Percentiles rank a stretch among this genome's conserved stretches.
Conservation (phyloP, 2,113 vertebrate genomes). For the Cepphus grylle region DNA sequence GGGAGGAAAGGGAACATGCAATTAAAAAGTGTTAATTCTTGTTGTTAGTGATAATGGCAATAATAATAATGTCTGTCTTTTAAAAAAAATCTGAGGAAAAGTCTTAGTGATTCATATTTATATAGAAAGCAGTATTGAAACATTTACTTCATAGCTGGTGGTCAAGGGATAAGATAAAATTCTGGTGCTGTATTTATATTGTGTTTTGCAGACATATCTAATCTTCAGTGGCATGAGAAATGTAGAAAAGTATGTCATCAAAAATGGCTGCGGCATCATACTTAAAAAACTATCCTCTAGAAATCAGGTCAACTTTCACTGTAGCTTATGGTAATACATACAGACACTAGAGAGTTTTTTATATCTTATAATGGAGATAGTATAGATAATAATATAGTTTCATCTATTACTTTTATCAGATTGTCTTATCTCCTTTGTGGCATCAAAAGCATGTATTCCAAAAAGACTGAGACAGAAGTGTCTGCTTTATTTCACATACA, state of each 20-base stretch:
- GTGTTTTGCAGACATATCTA: conserved; percentile 65
- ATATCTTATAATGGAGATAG: conserved; percentile 51
- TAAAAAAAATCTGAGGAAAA: conserved; percentile 1
- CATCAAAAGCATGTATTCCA: conserved; percentile 57
- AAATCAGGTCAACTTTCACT: conserved; percentile 66
- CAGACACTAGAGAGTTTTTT: conserved; percentile 26
- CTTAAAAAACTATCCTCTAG: conserved; percentile 67
- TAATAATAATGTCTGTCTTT: neutral
- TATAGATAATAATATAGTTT: conserved; percentile 58
- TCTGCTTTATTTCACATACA: conserved; percentile 16
- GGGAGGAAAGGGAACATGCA: neutral
- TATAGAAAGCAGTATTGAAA: conserved; percentile 47
- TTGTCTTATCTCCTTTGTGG: conserved; percentile 37
- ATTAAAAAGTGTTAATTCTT: conserved; percentile 36
- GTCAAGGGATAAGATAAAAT: conserved; percentile 63
- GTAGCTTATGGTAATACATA: conserved; percentile 51
- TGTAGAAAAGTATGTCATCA: conserved; percentile 52
- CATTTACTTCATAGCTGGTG: conserved; percentile 56
- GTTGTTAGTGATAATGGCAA: neutral
- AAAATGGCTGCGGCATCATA: conserved; percentile 64
- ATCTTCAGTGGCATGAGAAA: conserved; percentile 66
- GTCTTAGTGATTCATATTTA: conserved; percentile 19
- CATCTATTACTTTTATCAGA: conserved; percentile 65
- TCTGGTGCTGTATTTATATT: conserved; percentile 64
- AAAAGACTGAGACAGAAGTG: conserved; percentile 42